Evolutionary conservation across 2,888 invertebrate species (phyloP).

Genomic region (Eustalomyia histrio): DNA sequence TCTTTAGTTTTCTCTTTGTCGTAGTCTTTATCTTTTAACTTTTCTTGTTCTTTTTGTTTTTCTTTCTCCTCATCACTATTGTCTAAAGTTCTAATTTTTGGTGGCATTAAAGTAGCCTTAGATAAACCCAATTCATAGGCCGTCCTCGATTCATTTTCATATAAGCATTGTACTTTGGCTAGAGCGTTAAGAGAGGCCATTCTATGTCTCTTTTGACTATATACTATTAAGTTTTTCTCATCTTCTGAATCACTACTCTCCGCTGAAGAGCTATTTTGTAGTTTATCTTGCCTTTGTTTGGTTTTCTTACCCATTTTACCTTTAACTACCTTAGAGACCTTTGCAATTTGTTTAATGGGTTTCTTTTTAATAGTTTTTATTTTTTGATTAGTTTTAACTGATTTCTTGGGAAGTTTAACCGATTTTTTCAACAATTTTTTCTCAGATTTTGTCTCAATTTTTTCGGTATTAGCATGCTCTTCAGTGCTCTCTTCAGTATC

Average conservation of each 20-base stretch:
- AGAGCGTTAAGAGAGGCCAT: conserved; percentile 93
- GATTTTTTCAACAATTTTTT: conserved; percentile 21
- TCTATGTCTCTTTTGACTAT: conserved; percentile 89
- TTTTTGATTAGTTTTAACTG: conserved; percentile 40
- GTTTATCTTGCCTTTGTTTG: not conserved
- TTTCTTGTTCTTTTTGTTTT: conserved; percentile 61
- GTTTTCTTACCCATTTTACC: conserved; percentile 56
- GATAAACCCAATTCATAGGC: conserved; percentile 83
- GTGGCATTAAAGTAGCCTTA: conserved; percentile 80
- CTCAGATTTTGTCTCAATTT: not conserved
- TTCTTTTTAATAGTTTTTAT: conserved; percentile 58
- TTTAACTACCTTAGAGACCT: conserved; percentile 59
- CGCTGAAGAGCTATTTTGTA: conserved; percentile 63
- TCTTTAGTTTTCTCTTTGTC: conserved; percentile 42
- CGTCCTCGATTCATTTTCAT: conserved; percentile 91
- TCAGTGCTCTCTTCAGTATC: conserved; percentile 29
- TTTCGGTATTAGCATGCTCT: conserved; percentile 29
- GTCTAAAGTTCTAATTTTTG: conserved; percentile 78
- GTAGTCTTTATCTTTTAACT: conserved; percentile 57
- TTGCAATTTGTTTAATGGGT: conserved; percentile 56
- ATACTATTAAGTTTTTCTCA: conserved; percentile 75
- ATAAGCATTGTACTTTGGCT: conserved; percentile 94
- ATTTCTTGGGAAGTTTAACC: conserved; percentile 40
- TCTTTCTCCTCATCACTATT: conserved; percentile 80
- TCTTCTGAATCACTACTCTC: conserved; percentile 75